Conservation (phyloP, 2,797 vertebrate species). For the Masticophis lateralis region DNA sequence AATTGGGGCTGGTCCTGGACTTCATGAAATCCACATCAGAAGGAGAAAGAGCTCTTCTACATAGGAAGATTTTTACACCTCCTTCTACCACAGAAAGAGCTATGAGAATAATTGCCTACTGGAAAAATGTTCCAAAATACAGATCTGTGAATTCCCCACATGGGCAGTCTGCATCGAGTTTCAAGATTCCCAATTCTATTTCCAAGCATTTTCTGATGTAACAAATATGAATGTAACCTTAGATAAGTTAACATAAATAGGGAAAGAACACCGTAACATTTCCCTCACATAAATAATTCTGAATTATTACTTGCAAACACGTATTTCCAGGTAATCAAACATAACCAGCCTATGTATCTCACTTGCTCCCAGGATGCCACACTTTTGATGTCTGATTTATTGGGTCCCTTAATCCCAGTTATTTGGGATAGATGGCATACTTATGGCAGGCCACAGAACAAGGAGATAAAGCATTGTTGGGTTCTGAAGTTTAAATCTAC, state of each 20-base stretch:
- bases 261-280: neutral
- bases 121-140: neutral
- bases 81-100: neutral
- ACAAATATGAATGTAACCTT: neutral
- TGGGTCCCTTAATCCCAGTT: neutral
- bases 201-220: neutral
- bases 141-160: neutral
- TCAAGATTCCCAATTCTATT: neutral
- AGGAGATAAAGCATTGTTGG: neutral
- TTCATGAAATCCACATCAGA: neutral
- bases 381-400: neutral
- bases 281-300: neutral
- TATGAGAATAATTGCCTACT: neutral
- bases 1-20: neutral
- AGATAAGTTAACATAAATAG: neutral
- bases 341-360: neutral
- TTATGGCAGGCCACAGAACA: neutral
- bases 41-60: neutral
- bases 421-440: neutral
- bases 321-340: neutral
- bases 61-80: neutral
- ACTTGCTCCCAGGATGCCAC: no score
- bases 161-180: no score
- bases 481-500: neutral
- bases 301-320: neutral